phyloP scores from a whole-genome alignment of 1,140 invertebrate genomes.

The Ladona fulva region DNA sequence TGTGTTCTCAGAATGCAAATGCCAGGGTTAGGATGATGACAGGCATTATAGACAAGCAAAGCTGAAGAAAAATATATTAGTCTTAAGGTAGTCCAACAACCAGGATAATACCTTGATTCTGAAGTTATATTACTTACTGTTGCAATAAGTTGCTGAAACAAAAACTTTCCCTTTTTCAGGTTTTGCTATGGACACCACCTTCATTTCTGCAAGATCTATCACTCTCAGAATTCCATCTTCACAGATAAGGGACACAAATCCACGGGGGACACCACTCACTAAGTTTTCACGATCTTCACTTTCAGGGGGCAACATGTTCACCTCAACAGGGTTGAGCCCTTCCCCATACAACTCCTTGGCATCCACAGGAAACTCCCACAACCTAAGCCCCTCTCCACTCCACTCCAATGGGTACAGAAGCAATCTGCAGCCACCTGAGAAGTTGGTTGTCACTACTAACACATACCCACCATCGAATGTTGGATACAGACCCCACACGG shows the following conservation, averaged over 20 bases:
- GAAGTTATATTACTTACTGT: constrained; percentile 44
- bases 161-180: constrained; percentile 50
- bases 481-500: constrained; percentile 49
- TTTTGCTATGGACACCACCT: constrained; percentile 49
- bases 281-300: constrained; percentile 35
- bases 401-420: constrained; percentile 50
- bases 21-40: no score
- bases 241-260: constrained; percentile 48
- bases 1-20: no score
- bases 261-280: constrained; percentile 23
- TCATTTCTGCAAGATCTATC: constrained; percentile 53
- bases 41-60: no score
- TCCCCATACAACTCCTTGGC: constrained; percentile 49
- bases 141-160: constrained; percentile 65
- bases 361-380: constrained; percentile 23
- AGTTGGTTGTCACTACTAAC: constrained; percentile 44
- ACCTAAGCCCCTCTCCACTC: constrained; percentile 19
- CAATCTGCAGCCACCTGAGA: constrained; percentile 33
- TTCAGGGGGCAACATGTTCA: constrained; percentile 50
- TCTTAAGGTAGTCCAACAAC: no score
- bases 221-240: constrained; percentile 58
- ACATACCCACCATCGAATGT: constrained; percentile 54
- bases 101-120: no score
- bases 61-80: no score
- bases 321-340: constrained; percentile 52